These are phyloP conservation scores for Ormyrus labotus DNA, from an alignment of 2,888 invertebrate species.

Conservation along the genomic window DNA sequence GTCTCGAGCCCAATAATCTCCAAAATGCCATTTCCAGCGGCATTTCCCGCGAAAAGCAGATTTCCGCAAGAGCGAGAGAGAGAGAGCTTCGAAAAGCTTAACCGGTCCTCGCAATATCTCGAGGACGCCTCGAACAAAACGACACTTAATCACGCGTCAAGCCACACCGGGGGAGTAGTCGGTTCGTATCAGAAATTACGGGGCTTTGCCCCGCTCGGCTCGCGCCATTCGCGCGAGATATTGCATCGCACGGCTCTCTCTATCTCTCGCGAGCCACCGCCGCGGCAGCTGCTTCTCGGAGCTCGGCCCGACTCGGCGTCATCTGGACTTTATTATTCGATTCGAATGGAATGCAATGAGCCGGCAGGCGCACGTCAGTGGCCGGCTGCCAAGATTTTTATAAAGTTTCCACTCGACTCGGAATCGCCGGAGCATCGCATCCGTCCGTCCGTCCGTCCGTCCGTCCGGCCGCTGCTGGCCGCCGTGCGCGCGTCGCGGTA, in stretches of 20 bases:
- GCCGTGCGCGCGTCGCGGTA: constrained; percentile 2
- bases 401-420: constrained; percentile 37
- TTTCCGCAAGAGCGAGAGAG: too few relatives aligned
- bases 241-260: constrained; percentile 14
- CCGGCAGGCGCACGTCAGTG: neutral
- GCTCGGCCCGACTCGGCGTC: constrained; percentile 15
- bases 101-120: too few relatives aligned
- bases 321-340: constrained; percentile 58
- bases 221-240: constrained; percentile 9
- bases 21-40: too few relatives aligned
- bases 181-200: constrained; percentile 7
- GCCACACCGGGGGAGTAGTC: neutral
- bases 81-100: too few relatives aligned
- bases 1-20: too few relatives aligned
- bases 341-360: constrained; percentile 49
- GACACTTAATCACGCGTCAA: constrained; percentile 7
- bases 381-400: constrained; percentile 45
- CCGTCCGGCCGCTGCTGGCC: too few relatives aligned
- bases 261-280: neutral
- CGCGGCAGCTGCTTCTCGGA: too few relatives aligned
- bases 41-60: too few relatives aligned
- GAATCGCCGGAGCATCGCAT: neutral
- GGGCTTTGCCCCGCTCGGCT: neutral
- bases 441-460: neutral
- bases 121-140: too few relatives aligned